Base-by-base conservation (phyloP, 2,797 vertebrate species). In the Ispidina picta region DNA sequence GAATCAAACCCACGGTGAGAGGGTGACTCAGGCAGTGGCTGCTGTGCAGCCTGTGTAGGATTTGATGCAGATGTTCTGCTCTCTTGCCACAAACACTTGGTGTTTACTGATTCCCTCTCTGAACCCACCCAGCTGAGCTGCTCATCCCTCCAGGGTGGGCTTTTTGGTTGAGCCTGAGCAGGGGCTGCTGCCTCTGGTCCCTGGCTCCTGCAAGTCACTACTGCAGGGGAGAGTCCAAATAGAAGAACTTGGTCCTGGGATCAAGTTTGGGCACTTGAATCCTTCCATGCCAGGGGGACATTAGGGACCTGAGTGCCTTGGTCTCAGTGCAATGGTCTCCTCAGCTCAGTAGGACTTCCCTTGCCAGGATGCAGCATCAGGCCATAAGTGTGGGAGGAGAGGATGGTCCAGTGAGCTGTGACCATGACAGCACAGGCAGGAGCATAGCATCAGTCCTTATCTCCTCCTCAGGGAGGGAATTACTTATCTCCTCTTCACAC, bases 131-230 rank as follows among this genome's bases (percentile, higher is more conserved):
- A 81, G 64, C 69, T 12, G 55, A 93, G 55, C 76, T 83, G 54
- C 48, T 62, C 28, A 0, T 75, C 41, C 78, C 55, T 64, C 33
- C 31, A 0, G 52, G 26, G 35, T 19, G 43, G 43, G 60, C 23
- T 64, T 48, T 55, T 19, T 48, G 41, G 5, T 7, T 74, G 48
- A 81, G 60, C 54, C 58, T 58, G 65, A 66, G 80, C 44, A 48
- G 26, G 51, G 22, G 10, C 44, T 91, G 64, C 43, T 72, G 74
- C 83, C 44, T 73, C 65, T 18, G 35, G 72, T 25, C 85, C n/a
- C 9, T 1, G 1, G 35, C 35, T 84, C 12, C 55, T 0, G 0
- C 2, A 2, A 33, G 43, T 66, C 1, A 1, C 29, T 52, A n/a
- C 44, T 73, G 35, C 56, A 14, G 44, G 52, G 37, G 52, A 54